Conservation (phyloP, 1,140 invertebrate species). For the Drosophila ercepeae region DNA sequence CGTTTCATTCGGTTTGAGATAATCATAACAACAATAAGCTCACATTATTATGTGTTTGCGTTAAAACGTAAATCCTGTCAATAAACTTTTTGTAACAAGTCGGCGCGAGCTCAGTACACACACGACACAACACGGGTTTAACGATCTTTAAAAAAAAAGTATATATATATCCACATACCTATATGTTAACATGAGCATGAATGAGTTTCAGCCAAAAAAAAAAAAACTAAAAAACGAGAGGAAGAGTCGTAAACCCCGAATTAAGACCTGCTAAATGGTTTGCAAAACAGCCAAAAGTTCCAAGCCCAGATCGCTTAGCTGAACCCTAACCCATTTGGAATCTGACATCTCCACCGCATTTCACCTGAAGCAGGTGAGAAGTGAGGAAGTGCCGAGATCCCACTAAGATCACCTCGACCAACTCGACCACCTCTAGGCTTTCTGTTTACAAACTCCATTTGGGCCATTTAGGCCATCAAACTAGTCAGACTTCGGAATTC, state of each 20-base stretch:
- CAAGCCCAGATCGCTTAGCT: slow-evolving; percentile 27
- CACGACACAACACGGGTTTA: slow-evolving; percentile 54
- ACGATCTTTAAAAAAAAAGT: slow-evolving; percentile 53
- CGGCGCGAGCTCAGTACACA: slow-evolving; percentile 22
- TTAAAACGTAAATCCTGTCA: slow-evolving; percentile 64
- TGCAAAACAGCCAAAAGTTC: slow-evolving; percentile 50
- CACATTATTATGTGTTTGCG: slow-evolving; percentile 47
- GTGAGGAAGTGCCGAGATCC: slow-evolving; percentile 13
- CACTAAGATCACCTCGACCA: no score
- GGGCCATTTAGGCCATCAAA: slow-evolving; percentile 5
- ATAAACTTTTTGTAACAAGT: slow-evolving; percentile 66
- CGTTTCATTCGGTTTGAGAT: slow-evolving; percentile 26
- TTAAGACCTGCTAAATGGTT: slow-evolving; percentile 63
- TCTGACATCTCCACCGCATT: neutral
- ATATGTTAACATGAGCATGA: slow-evolving; percentile 24
- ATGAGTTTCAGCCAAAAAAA: slow-evolving; percentile 8
- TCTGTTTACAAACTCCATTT: slow-evolving; percentile 50
- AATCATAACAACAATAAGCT: slow-evolving; percentile 39
- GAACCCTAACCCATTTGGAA: slow-evolving; percentile 41
- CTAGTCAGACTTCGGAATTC: neutral
- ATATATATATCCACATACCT: slow-evolving; percentile 14
- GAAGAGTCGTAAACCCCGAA: slow-evolving; percentile 40
- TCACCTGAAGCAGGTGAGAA: slow-evolving; percentile 3
- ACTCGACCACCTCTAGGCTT: no score
- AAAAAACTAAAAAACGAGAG: slow-evolving; percentile 6